Evolutionary conservation across 2,113 vertebrate species (phyloP).

Genomic region (Daboia siamensis): DNA sequence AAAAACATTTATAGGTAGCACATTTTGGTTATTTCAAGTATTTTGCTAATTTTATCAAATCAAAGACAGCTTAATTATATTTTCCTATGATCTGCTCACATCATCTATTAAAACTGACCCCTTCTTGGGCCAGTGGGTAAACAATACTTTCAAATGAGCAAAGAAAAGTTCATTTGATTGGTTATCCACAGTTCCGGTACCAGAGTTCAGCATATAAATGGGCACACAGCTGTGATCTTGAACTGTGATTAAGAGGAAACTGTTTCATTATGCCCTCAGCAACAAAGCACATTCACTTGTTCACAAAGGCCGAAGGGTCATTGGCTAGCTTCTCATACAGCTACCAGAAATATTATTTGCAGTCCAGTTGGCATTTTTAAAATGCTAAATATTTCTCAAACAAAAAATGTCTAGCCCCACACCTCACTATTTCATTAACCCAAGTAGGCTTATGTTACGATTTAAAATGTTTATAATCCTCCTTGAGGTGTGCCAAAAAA

Average conservation of each 20-base stretch:
- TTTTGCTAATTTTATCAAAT: background rate
- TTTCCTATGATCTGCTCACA: background rate
- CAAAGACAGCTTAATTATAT: background rate
- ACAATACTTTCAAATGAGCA: background rate
- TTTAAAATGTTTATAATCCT: conserved; percentile 4
- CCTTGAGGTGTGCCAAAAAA: background rate
- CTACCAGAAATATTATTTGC: background rate
- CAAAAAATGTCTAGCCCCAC: background rate
- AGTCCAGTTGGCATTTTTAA: background rate
- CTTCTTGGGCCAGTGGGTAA: background rate
- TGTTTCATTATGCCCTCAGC: background rate
- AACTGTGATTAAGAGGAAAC: background rate
- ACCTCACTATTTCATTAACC: background rate
- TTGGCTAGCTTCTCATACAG: background rate
- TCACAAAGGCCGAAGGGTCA: background rate
- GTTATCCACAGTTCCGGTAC: background rate
- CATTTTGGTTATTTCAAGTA: background rate
- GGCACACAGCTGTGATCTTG: background rate
- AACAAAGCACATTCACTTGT: background rate
- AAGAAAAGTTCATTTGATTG: background rate
- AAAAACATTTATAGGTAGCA: background rate
- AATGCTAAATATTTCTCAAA: background rate
- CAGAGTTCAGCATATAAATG: background rate
- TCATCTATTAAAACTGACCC: background rate
- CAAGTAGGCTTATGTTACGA: background rate